phyloP scores from a whole-genome alignment of 1,140 invertebrate species.

The Eupristina koningsbergeri region DNA sequence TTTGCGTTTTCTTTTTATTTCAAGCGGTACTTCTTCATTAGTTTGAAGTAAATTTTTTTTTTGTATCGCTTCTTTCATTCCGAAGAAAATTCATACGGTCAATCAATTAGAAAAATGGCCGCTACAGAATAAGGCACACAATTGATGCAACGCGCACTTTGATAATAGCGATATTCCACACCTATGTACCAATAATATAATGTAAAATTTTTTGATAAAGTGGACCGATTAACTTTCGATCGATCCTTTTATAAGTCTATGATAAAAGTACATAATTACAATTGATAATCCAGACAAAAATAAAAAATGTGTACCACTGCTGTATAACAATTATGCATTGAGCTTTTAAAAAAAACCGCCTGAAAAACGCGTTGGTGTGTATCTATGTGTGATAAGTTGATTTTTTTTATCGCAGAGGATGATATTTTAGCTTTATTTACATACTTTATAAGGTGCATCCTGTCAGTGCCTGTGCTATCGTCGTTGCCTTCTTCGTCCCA shows the following conservation, averaged over 20 bases:
- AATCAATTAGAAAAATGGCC: conserved; percentile 71
- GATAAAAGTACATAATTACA: conserved; percentile 34
- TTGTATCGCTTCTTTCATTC: conserved; percentile 11
- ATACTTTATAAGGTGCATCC: conserved; percentile 37
- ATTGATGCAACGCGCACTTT: conserved; percentile 71
- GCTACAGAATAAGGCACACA: conserved; percentile 74
- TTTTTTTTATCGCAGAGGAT: conserved; percentile 10
- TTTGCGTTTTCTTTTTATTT: conserved; percentile 5
- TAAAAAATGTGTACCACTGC: conserved; percentile 24
- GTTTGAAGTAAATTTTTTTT: neutral
- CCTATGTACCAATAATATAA: conserved; percentile 47
- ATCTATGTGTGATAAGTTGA: neutral
- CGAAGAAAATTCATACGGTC: conserved; percentile 55
- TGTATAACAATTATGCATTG: conserved; percentile 8
- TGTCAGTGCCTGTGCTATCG: conserved; percentile 39
- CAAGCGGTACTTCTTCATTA: neutral
- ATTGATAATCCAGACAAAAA: conserved; percentile 3
- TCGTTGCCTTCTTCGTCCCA: neutral
- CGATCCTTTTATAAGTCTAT: conserved; percentile 20
- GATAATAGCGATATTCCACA: conserved; percentile 50
- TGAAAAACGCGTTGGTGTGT: conserved; percentile 24
- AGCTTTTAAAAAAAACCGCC: neutral
- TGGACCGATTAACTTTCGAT: neutral
- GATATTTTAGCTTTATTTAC: conserved; percentile 42
- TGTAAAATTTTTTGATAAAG: conserved; percentile 36